Base-by-base conservation (phyloP, 92 coral and sea anemone genomes). In the Blastomussa wellsi region DNA sequence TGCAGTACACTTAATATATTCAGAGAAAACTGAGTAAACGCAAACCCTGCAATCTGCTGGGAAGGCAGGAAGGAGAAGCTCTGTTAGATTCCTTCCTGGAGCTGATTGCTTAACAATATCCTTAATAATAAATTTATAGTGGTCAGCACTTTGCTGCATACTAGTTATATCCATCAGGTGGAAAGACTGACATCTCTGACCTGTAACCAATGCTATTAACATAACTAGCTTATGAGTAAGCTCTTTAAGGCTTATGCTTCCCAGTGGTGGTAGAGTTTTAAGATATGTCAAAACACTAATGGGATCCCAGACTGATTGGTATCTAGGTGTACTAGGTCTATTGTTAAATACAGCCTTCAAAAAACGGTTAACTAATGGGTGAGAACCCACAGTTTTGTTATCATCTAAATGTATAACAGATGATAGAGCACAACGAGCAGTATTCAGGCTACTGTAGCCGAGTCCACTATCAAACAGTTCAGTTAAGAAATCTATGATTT, bases 331-430 rank as follows among this genome's bases (percentile, higher is more conserved):
- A 53, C 83, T 42, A 29, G 91, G n/a, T 24, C 74, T 85, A 22
- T 42, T 38, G 32, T 85, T 51, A 67, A 37, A 85, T 8, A 77
- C 89, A 9, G n/a, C 89, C 36, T 81, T 80, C 19, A 87, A 15
- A 62, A 87, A 87, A 15, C 87, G 62, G 35, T 81, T 81, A 26
- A 81, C 90, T 57, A 87, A 55, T 24, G 86, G 87, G 65, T 87
- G 90, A 4, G 86, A 68, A 24, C 73, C 90, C 74, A 71, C 73
- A 49, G 15, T 82, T 59, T 5, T 14, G 62, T 44, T 32, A 19
- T 64, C 84, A 57, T 41, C 44, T 51, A 22, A 41, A 32, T 39
- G 42, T 3, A 82, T 69, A 13, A 70, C 76, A 5, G 86, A 82
- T 44, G 79, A 82, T 7, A 82, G 19, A 70, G 79, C 86, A 7